Evolutionary conservation across 2,797 vertebrate species (phyloP).

Genomic region (Allobates femoralis): DNA sequence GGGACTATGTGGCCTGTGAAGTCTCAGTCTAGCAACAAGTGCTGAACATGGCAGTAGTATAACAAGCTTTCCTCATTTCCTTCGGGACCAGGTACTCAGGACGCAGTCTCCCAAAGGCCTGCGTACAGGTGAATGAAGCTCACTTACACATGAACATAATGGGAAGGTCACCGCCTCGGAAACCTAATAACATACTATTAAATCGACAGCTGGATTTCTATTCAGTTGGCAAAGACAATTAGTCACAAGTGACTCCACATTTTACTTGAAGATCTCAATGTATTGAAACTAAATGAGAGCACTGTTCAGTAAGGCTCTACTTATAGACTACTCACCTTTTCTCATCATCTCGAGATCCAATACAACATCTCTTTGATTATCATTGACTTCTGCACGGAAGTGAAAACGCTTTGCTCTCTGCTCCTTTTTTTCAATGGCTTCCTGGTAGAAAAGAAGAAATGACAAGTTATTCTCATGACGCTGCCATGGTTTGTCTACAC

Average conservation of each 20-base stretch:
- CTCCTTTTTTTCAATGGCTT: conserved; percentile 95
- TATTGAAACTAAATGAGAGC: background rate
- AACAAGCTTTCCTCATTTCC: background rate
- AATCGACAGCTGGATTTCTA: background rate
- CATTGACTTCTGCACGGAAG: conserved; percentile 85
- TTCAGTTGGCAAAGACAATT: background rate
- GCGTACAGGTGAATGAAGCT: background rate
- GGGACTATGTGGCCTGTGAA: background rate
- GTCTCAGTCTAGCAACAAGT: conserved; percentile 29
- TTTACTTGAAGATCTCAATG: background rate
- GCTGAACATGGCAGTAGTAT: background rate
- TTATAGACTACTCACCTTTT: conserved; percentile 80
- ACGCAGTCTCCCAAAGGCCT: background rate
- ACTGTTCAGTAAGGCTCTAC: too few species aligned
- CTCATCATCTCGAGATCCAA: conserved; percentile 90
- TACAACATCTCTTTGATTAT: conserved; percentile 83
- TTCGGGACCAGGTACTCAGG: background rate
- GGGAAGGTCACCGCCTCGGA: background rate
- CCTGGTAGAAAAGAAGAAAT: conserved; percentile 74
- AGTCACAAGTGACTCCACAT: background rate
- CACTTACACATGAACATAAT: conserved; percentile 20
- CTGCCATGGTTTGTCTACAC: background rate
- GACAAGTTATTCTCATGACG: background rate
- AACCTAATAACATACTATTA: background rate
- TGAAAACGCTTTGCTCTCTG: conserved; percentile 94